Percentiles rank a stretch among this genome's conserved stretches.
Conservation (phyloP, 64 coral and sea anemone species). For the Actinia equina region DNA sequence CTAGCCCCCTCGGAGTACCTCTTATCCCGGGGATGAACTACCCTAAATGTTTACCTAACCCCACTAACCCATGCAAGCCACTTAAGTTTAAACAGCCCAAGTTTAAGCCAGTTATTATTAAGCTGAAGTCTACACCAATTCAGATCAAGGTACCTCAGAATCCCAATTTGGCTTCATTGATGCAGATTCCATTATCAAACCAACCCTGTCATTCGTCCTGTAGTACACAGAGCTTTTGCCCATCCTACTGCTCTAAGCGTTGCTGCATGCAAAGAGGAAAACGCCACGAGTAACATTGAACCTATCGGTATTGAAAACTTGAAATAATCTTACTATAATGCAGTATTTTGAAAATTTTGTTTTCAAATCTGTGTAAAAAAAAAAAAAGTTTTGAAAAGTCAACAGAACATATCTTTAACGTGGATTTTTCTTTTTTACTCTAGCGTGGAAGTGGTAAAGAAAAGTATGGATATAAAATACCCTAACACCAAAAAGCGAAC, state of each 20-base stretch:
- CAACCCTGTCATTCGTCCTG: background rate
- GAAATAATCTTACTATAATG: background rate
- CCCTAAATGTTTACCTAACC: conserved; percentile 29
- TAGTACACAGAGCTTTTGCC: background rate
- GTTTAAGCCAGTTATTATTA: conserved; percentile 20
- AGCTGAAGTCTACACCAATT: conserved; percentile 19
- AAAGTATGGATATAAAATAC: background rate
- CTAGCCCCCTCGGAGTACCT: conserved; percentile 16
- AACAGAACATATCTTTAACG: background rate
- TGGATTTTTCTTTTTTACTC: conserved; percentile 6
- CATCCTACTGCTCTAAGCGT: conserved; percentile 18
- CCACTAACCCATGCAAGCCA: conserved; percentile 33
- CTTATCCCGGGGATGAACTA: conserved; percentile 30
- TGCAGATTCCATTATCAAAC: conserved; percentile 21
- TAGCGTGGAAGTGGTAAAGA: conserved; percentile 22
- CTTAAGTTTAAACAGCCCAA: conserved; percentile 36
- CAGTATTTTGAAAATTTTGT: background rate
- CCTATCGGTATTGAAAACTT: background rate
- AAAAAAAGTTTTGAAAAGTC: background rate
- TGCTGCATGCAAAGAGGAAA: conserved; percentile 27
- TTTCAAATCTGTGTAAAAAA: background rate
- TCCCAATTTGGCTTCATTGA: conserved; percentile 21
- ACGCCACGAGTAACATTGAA: conserved; percentile 1
- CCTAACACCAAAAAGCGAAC: conserved; percentile 12
- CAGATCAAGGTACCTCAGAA: conserved; percentile 30